Conservation (phyloP, 2,888 invertebrate species). For the Blastobasis lacticolella region DNA sequence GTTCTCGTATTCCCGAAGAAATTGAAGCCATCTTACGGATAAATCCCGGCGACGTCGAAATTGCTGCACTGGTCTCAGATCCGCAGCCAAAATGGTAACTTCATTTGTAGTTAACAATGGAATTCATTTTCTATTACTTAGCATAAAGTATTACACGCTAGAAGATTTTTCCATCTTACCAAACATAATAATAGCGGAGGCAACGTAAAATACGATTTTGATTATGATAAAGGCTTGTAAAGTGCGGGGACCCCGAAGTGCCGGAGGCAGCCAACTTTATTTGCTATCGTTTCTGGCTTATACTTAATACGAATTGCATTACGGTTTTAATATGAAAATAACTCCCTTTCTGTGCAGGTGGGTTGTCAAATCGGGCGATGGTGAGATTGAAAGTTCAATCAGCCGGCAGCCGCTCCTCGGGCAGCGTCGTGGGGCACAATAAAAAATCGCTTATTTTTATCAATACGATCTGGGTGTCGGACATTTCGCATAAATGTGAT, state of each 20-base stretch:
- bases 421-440: slow-evolving; percentile 57
- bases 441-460: slow-evolving; percentile 74
- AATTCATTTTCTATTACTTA: too few species aligned
- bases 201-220: slow-evolving; percentile 52
- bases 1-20: slow-evolving; percentile 45
- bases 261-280: not conserved
- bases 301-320: not conserved
- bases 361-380: slow-evolving; percentile 7
- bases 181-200: slow-evolving; percentile 46
- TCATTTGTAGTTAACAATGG: too few species aligned
- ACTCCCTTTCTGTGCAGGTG: slow-evolving; percentile 1
- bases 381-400: slow-evolving; percentile 28
- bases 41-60: slow-evolving; percentile 1
- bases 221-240: slow-evolving; percentile 43
- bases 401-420: slow-evolving; percentile 29
- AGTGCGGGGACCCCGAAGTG: slow-evolving; percentile 18
- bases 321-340: slow-evolving; percentile 11
- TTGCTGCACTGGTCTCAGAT: too few species aligned
- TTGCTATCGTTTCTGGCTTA: not conserved
- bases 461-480: slow-evolving; percentile 73
- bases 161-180: slow-evolving; percentile 38
- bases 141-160: too few species aligned
- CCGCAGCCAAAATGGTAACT: too few species aligned
- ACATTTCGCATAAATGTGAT: slow-evolving; percentile 75
- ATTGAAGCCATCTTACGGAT: slow-evolving; percentile 41